These are phyloP conservation scores for Aphodius sticticus DNA, from an alignment of 2,888 invertebrate genomes.

Conservation along the genomic window DNA sequence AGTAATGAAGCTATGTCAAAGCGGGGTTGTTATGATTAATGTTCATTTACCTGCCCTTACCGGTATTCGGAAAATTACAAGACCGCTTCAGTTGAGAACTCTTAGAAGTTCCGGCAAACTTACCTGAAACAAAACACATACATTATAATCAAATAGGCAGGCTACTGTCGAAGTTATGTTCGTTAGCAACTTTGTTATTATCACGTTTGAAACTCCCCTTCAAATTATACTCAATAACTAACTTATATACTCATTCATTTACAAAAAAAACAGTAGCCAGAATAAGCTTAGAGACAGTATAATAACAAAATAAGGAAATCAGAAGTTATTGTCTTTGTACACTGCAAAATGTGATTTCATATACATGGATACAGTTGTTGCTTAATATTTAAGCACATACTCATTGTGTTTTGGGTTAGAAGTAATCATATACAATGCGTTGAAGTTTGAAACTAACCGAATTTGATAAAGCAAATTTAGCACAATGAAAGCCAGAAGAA, in stretches of 20 bases:
- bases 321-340: too few relatives aligned
- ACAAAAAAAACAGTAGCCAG: too few relatives aligned
- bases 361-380: too few relatives aligned
- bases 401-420: background rate
- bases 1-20: background rate
- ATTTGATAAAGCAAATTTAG: slow-evolving; percentile 12
- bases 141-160: background rate
- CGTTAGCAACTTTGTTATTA: background rate
- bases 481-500: slow-evolving; percentile 13
- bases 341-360: too few relatives aligned
- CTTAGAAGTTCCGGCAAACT: slow-evolving; percentile 5
- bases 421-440: background rate
- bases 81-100: background rate
- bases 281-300: too few relatives aligned
- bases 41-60: background rate
- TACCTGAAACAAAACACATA: slow-evolving; percentile 27
- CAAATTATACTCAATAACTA: background rate
- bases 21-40: background rate
- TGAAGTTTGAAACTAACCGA: background rate
- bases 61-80: background rate
- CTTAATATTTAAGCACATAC: too few relatives aligned
- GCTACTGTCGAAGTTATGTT: background rate
- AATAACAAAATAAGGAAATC: too few relatives aligned
- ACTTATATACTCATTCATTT: background rate
- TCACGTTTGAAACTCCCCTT: background rate